Conservation (phyloP, 53 echinoderm and acorn worm species). For the Antedon mediterranea region DNA sequence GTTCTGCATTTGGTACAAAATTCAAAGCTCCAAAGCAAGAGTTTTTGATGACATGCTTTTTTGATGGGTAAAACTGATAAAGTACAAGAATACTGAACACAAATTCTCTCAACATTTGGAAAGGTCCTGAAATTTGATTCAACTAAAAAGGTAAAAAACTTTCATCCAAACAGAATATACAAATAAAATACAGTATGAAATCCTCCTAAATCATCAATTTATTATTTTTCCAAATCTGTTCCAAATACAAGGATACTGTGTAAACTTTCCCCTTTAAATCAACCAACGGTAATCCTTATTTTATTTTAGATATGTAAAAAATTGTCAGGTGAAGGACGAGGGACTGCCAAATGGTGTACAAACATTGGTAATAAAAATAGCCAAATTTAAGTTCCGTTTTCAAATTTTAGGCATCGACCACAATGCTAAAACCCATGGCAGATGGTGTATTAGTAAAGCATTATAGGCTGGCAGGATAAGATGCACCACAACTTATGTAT, state of each 20-base stretch:
- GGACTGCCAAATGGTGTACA: constrained; percentile 32
- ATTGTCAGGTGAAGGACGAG: constrained; percentile 22
- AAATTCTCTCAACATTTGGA: constrained; percentile 26
- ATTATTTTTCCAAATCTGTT: too few relatives aligned
- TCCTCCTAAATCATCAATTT: too few relatives aligned
- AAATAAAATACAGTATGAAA: background rate
- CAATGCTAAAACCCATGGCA: too few relatives aligned
- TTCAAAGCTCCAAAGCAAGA: constrained; percentile 17
- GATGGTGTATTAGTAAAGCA: too few relatives aligned
- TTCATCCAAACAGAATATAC: background rate
- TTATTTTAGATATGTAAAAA: constrained; percentile 18
- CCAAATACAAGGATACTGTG: too few relatives aligned
- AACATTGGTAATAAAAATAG: constrained; percentile 23
- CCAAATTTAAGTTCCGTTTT: constrained; percentile 5
- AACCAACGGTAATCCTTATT: background rate
- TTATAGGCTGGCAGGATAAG: too few relatives aligned
- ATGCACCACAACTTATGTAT: too few relatives aligned
- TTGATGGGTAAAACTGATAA: constrained; percentile 17
- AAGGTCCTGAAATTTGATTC: constrained; percentile 23
- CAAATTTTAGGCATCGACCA: too few relatives aligned
- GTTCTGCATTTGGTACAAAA: background rate
- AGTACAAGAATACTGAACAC: constrained; percentile 14
- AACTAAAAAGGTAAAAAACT: constrained; percentile 17
- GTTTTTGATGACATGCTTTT: constrained; percentile 18
- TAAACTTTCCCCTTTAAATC: too few relatives aligned